Conservation (phyloP, 1,140 invertebrate species). For the Zaprionus inermis region DNA sequence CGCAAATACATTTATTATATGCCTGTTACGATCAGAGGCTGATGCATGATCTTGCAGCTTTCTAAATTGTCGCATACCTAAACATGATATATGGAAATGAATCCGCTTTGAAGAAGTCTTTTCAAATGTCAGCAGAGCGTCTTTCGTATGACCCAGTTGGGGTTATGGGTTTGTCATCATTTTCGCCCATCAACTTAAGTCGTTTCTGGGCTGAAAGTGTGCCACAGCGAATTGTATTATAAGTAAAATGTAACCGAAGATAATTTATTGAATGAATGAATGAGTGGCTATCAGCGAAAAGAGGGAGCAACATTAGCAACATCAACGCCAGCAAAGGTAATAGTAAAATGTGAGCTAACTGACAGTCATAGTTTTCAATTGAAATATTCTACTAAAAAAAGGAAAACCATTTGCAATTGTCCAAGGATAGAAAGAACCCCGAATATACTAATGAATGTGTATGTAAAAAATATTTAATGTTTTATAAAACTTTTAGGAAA, state of each 20-base stretch:
- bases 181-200: conserved; percentile 26
- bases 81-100: conserved; percentile 43
- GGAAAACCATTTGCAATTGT: too few species aligned
- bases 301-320: conserved; percentile 34
- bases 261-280: conserved; percentile 64
- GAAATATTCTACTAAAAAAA: too few species aligned
- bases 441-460: too few species aligned
- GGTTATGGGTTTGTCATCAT: conserved; percentile 43
- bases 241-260: conserved; percentile 52
- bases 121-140: conserved; percentile 20
- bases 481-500: not conserved
- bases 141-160: conserved; percentile 52
- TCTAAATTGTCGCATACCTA: conserved; percentile 7
- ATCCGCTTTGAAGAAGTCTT: conserved; percentile 24
- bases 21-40: not conserved
- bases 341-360: conserved; percentile 26
- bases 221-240: conserved; percentile 74
- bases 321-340: conserved; percentile 43
- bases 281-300: conserved; percentile 29
- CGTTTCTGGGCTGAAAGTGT: conserved; percentile 51
- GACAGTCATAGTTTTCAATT: too few species aligned
- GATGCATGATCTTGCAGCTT: conserved; percentile 18
- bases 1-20: not conserved
- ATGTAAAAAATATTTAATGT: too few species aligned
- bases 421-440: too few species aligned